Evolutionary conservation across 2,797 vertebrate genomes (phyloP).

Genomic region (Molossus molossus): DNA sequence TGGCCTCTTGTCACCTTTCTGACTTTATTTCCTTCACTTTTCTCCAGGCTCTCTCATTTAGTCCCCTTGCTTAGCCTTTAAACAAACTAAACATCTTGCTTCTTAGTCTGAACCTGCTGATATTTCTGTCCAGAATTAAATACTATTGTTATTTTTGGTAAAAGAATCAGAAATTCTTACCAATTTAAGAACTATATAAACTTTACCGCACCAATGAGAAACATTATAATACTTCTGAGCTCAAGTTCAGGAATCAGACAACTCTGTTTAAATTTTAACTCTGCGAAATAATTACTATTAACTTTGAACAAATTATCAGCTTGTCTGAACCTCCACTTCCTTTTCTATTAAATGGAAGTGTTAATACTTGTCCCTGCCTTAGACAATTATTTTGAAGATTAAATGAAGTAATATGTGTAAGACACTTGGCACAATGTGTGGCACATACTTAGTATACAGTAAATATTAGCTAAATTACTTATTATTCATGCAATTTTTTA

Average conservation of each 20-base stretch:
- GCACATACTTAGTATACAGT: constrained; percentile 1
- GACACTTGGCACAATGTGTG: background rate
- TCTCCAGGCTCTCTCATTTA: background rate
- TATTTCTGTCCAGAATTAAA: constrained; percentile 9
- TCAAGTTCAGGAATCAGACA: constrained; percentile 12
- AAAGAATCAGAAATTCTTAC: constrained; percentile 42
- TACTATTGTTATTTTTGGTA: constrained; percentile 39
- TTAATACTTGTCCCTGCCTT: background rate
- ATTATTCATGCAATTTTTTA: background rate
- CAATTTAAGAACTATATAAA: constrained; percentile 32
- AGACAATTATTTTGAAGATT: constrained; percentile 48
- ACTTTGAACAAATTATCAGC: background rate
- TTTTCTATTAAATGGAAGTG: background rate
- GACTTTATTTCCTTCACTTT: background rate
- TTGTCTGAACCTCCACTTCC: background rate
- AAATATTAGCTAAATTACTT: background rate
- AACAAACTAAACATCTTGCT: background rate
- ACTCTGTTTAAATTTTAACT: constrained; percentile 50
- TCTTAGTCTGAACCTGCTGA: constrained; percentile 16
- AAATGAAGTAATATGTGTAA: constrained; percentile 19
- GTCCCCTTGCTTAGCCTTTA: constrained; percentile 9
- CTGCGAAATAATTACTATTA: background rate
- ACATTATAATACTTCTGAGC: background rate
- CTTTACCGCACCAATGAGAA: background rate
- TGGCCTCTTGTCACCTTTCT: background rate